Percentiles rank a stretch among this genome's conserved stretches.
Evolutionary conservation across 2,113 vertebrate genomes (phyloP).

Genomic region (Caranx ignobilis): DNA sequence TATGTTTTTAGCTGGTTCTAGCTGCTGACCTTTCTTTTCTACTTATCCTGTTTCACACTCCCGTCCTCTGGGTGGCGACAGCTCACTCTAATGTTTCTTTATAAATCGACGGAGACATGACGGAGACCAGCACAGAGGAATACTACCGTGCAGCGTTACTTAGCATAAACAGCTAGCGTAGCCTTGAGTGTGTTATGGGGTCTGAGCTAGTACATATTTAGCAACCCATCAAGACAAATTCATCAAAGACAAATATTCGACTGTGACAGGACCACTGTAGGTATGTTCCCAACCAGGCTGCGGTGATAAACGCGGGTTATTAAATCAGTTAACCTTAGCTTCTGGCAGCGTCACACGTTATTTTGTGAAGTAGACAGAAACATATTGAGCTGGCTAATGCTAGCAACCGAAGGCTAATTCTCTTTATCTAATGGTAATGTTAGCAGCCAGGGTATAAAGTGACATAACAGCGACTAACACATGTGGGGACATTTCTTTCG

Average conservation of each 20-base stretch:
- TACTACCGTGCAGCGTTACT: background rate
- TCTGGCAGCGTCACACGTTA: conserved; percentile 4
- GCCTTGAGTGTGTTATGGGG: conserved; percentile 10
- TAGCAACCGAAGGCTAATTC: background rate
- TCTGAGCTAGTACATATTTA: conserved; percentile 5
- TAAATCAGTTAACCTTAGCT: conserved; percentile 11
- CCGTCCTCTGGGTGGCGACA: conserved; percentile 43
- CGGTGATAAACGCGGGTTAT: background rate
- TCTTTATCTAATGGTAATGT: background rate
- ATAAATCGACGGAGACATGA: background rate
- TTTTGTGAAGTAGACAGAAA: conserved; percentile 16
- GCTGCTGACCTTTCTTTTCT: background rate
- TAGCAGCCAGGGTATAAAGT: background rate
- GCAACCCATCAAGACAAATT: conserved; percentile 7
- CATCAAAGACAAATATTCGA: background rate
- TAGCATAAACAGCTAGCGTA: conserved; percentile 57
- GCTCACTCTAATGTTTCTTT: rapidly evolving
- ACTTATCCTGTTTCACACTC: background rate
- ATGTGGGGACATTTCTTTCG: background rate
- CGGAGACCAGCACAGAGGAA: conserved; percentile 5
- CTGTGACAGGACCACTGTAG: conserved; percentile 12
- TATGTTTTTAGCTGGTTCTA: background rate
- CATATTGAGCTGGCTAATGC: conserved; percentile 50
- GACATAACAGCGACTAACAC: background rate
- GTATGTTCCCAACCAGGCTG: conserved; percentile 41